Evolutionary conservation across 2,113 vertebrate genomes (phyloP).

Genomic region (Corythornis cristatus): DNA sequence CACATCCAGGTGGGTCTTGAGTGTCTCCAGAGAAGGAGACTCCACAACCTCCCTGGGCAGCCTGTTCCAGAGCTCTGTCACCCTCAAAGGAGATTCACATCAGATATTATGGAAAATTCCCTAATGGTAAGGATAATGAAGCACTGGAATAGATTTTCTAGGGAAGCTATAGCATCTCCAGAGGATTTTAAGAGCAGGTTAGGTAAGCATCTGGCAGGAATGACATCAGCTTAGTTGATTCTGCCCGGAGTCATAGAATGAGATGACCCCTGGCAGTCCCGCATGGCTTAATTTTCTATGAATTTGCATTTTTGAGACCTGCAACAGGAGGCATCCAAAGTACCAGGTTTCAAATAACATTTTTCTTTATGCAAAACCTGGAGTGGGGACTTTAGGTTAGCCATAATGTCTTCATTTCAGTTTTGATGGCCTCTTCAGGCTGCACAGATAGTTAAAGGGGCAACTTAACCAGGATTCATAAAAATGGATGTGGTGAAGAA

Average conservation of each 20-base stretch:
- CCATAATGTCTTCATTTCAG: not conserved
- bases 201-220: not conserved
- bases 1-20: no score
- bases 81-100: not conserved
- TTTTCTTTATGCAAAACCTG: not conserved
- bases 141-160: not conserved
- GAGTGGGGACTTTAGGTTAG: not conserved
- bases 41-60: no score
- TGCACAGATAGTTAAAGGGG: not conserved
- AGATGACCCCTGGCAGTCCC: not conserved
- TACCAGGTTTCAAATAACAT: not conserved
- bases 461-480: not conserved
- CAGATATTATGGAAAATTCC: not conserved
- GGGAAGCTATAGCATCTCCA: not conserved
- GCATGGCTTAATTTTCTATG: not conserved
- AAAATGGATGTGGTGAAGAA: not conserved
- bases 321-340: not conserved
- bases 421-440: not conserved
- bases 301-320: not conserved
- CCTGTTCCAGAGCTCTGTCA: no score
- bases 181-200: not conserved
- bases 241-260: not conserved
- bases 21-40: no score
- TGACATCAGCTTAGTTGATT: not conserved
- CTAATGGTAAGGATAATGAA: conserved; percentile 1